Conservation (phyloP, 1,140 invertebrate genomes). For the Radopholus similis region DNA sequence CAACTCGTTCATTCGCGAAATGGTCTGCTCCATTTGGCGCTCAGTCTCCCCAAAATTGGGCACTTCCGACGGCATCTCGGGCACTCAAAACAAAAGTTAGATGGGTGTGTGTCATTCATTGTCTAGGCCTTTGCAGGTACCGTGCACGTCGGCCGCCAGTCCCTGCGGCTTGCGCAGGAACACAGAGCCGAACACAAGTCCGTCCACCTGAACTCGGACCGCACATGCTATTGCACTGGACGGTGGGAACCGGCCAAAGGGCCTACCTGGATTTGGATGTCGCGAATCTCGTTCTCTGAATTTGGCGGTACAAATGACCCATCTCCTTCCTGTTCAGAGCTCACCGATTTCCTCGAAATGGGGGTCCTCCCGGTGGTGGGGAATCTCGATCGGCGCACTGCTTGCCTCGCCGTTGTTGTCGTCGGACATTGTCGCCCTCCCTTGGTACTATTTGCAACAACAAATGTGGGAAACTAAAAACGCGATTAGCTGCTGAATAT, state of each 20-base stretch:
- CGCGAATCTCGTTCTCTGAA: conserved; percentile 1
- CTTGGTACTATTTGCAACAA: background rate
- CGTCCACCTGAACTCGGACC: conserved; percentile 7
- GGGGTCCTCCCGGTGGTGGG: conserved; percentile 7
- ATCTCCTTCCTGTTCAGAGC: background rate
- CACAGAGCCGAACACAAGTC: conserved; percentile 26
- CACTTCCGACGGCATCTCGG: conserved; percentile 15
- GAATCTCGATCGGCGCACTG: background rate
- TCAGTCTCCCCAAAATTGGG: conserved; percentile 13
- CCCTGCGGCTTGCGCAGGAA: conserved; percentile 20
- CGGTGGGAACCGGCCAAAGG: background rate
- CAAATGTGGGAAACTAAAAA: background rate
- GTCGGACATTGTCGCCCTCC: background rate
- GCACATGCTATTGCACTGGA: too few relatives aligned
- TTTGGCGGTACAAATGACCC: background rate
- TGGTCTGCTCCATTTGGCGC: conserved; percentile 23
- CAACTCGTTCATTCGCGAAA: conserved; percentile 4
- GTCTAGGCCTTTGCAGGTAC: conserved; percentile 3
- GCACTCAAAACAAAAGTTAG: conserved; percentile 12
- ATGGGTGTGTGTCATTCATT: too few relatives aligned
- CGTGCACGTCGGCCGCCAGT: conserved; percentile 1
- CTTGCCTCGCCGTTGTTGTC: background rate
- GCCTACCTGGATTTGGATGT: conserved; percentile 3
- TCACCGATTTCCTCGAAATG: conserved; percentile 16
- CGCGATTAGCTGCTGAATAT: background rate